Base-by-base conservation (phyloP, 2,113 vertebrate species). In the Accipiter cooperii region DNA sequence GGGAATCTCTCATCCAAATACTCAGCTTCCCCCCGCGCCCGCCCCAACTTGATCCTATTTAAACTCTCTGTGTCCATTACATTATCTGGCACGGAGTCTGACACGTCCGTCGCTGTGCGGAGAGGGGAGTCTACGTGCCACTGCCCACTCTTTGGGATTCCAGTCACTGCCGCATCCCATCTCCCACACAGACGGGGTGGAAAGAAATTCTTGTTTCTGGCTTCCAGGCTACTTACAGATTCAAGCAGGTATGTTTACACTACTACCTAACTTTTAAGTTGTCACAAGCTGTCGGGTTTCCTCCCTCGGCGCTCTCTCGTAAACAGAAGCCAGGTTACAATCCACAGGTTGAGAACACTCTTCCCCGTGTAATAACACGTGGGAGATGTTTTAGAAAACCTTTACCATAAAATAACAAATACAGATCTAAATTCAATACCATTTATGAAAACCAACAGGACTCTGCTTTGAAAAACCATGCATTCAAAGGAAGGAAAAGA, bases 81-180 rank as follows among this genome's bases (percentile, higher is more conserved):
- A 3, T 12, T 33, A 36, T 8, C 54, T 77, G 73, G 68, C 34
- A 47, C 26, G n/a, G 49, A 80, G 12, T 4, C 0, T 0, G 1
- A n/a, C 18, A 22, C 0, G 0, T 42, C 63, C 2, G 0, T 16
- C 1, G 0, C 40, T 7, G 33, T 4, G 4, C 2, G 0, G 47
- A 70, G 4, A 40, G n/a, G 17, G 33, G 22, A 57, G 34, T 26
- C 42, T 19, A 8, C 0, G 0, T 55, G 81, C 38, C 15, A 1
- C 63, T 54, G 71, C 52, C 26, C 4, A 1, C 42, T 71, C 76
- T 66, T 26, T 2, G 10, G 57, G 33, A 73, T n/a, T n/a, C 71
- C 73, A 81, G 21, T 24, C 20, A 34, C 66, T 57, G 80, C 68
- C 1, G 0, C 58, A 34, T 79, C 44, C 61, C 29, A 8, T 12